These are phyloP conservation scores for Tenthredo mesomela DNA, from an alignment of 2,888 invertebrate species.

Conservation along the genomic window DNA sequence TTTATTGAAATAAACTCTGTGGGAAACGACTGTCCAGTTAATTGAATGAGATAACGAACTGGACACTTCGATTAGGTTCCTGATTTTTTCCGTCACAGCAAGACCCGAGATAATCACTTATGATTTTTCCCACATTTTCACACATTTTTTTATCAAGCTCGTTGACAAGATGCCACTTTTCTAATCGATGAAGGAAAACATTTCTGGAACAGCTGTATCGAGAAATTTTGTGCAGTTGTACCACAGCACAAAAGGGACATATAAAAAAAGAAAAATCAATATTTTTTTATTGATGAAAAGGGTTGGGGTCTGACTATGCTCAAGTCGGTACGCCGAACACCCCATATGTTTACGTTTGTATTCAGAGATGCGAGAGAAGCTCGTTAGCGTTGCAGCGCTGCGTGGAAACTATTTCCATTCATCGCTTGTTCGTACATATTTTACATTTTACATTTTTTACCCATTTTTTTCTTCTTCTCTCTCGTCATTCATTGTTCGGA, in stretches of 20 bases:
- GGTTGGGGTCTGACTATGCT: constrained; percentile 15
- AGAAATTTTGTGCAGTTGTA: background rate
- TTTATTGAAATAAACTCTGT: background rate
- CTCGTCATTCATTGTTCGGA: background rate
- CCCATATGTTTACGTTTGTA: constrained; percentile 5
- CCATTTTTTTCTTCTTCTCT: background rate
- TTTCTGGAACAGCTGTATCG: background rate
- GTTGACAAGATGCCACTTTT: background rate
- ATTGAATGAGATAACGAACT: background rate
- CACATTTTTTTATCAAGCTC: background rate
- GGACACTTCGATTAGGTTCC: background rate
- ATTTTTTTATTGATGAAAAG: background rate
- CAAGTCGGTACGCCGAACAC: background rate
- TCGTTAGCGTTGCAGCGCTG: constrained; percentile 10
- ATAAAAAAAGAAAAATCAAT: background rate
- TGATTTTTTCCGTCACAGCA: background rate
- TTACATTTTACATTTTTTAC: background rate
- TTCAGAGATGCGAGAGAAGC: constrained; percentile 14
- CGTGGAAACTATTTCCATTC: constrained; percentile 1
- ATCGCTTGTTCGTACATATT: background rate
- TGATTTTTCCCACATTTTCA: background rate
- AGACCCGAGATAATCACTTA: background rate
- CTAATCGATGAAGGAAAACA: background rate
- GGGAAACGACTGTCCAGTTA: background rate
- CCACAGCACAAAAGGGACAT: background rate